Conservation (phyloP, 2,888 invertebrate genomes). For the Dermolepida albohirtum region DNA sequence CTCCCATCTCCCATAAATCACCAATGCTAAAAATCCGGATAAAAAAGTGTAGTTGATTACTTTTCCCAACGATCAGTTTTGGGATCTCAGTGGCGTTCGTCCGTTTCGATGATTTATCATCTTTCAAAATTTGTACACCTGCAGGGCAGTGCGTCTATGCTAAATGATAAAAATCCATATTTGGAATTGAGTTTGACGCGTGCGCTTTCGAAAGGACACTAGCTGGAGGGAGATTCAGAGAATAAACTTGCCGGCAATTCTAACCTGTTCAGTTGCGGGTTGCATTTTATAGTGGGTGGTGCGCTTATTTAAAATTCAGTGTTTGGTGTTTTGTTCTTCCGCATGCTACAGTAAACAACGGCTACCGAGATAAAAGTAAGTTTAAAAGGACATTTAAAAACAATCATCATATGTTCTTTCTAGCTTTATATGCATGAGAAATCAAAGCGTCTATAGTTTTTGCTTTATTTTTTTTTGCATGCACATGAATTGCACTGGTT, state of each 20-base stretch:
- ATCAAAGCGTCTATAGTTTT: too few relatives aligned
- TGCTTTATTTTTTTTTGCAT: too few relatives aligned
- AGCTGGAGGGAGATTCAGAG: constrained; percentile 20
- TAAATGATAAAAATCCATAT: constrained; percentile 38
- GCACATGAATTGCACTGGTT: too few relatives aligned
- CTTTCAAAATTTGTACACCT: constrained; percentile 24
- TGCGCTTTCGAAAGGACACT: not conserved
- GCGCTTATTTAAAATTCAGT: constrained; percentile 12
- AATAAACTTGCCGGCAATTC: constrained; percentile 18
- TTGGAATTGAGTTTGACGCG: constrained; percentile 33
- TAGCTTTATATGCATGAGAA: too few relatives aligned
- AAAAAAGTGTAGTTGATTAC: too few relatives aligned
- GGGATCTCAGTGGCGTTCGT: too few relatives aligned
- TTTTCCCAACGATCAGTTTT: too few relatives aligned
- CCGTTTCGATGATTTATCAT: constrained; percentile 12
- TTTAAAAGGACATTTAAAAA: too few relatives aligned
- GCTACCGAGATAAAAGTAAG: constrained; percentile 1
- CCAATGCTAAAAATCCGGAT: too few relatives aligned
- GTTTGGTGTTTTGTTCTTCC: constrained; percentile 18
- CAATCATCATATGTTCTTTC: too few relatives aligned
- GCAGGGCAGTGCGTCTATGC: constrained; percentile 4
- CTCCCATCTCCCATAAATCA: too few relatives aligned
- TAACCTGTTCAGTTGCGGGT: constrained; percentile 33
- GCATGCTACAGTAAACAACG: not conserved
- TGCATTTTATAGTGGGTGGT: constrained; percentile 23